These are phyloP conservation scores for Etheostoma perlongum DNA, from an alignment of 2,797 vertebrate genomes.

Conservation along the genomic window DNA sequence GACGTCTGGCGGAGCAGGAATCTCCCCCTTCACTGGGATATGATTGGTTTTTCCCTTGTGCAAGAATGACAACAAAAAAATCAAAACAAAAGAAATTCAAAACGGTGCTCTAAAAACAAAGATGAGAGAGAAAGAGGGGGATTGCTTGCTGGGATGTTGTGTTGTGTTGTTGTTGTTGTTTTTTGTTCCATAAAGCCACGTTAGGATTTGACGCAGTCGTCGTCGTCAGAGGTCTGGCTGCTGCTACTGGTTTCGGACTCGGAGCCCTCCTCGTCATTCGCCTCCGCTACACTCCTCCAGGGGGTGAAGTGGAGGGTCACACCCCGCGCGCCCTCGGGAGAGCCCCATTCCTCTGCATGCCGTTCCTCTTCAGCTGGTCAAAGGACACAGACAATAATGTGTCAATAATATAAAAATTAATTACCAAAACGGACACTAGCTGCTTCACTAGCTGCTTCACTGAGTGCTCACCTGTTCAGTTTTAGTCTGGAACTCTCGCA, in stretches of 20 bases:
- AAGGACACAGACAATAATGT: neutral
- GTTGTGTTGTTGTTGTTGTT: conserved; percentile 52
- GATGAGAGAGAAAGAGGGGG: conserved; percentile 75
- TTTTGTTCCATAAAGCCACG: conserved; percentile 85
- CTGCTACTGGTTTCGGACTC: conserved; percentile 96
- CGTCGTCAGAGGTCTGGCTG: conserved; percentile 97
- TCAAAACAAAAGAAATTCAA: conserved; percentile 73
- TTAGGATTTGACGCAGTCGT: conserved; percentile 87
- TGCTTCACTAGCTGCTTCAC: neutral
- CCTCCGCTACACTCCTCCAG: conserved; percentile 95
- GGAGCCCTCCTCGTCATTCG: conserved; percentile 91
- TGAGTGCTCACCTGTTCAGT: conserved; percentile 91
- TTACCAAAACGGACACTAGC: neutral
- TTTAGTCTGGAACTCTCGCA: conserved; percentile 98
- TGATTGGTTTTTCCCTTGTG: conserved; percentile 97
- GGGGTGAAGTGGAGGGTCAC: conserved; percentile 93
- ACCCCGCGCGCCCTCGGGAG: conserved; percentile 87
- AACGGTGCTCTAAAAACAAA: conserved; percentile 84
- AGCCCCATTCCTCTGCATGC: conserved; percentile 93
- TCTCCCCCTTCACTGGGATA: conserved; percentile 88
- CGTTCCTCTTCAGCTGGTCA: conserved; percentile 93
- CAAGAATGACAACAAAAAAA: conserved; percentile 85
- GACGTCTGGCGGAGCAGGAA: conserved; percentile 84
- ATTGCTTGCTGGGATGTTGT: conserved; percentile 80
- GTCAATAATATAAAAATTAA: neutral